Base-by-base conservation (phyloP, 2,113 vertebrate genomes). In the Ophthalmolycus amberensis region DNA sequence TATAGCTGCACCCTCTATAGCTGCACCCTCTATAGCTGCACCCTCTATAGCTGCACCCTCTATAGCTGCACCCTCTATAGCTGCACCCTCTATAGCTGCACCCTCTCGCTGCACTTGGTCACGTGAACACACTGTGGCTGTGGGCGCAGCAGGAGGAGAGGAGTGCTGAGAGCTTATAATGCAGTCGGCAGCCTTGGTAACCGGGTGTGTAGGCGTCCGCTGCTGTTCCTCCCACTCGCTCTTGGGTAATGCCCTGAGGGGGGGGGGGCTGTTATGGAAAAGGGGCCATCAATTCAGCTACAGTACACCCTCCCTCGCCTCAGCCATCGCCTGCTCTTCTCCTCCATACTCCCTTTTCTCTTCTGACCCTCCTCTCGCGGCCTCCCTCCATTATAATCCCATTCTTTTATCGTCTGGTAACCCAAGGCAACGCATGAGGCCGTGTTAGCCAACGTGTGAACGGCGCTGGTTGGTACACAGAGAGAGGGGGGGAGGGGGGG, bases 361-460 rank as follows among this genome's bases (percentile, higher is more conserved):
- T 64, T 58, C 74, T 25, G 44, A 50, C 44, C 48, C 63, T 79
- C 80, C 75, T 77, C 32, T 42, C n/a, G 56, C 2, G 77, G 77
- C 89, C 86, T 84, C 80, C 71, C 79, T 81, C 71, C 32, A 75
- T 90, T 91, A 85, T 94, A 91, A 94, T 90, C 92, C 84, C 54
- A 60, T 89, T 91, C 92, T 92, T 93, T 92, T 83, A 87, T 88
- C 64, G 87, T 88, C 84, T 72, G 82, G 94, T 95, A 88, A 88
- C 93, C 93, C 90, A 70, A 72, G 91, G 93, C 90, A 94, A 95
- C 93, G 25, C 74, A 81, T 54, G 72, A 88, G 85, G 82, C 89
- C 78, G 1, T 60, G 85, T 89, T 86, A 77, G 91, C 88, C 85
- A 50, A 71, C 87, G 87, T 80, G 67, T 42, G 69, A 85, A 72